Percentiles rank a stretch among this genome's conserved stretches.
phyloP scores from a whole-genome alignment of 2,888 invertebrate species.

The Neoitamus cyanurus region DNA sequence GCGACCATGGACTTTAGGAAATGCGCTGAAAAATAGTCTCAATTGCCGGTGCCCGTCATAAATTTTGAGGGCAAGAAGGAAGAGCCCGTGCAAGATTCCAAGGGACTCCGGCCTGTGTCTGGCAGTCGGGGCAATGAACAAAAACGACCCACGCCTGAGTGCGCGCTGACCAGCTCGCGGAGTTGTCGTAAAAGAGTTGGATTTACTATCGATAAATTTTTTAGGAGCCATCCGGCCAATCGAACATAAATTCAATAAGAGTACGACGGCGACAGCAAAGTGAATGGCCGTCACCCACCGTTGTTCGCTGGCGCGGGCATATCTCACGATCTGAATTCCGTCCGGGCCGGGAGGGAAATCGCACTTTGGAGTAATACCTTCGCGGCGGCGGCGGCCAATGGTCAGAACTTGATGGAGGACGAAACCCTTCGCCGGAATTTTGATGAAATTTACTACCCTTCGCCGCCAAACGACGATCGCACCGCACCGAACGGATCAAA shows the following conservation, averaged over 20 bases:
- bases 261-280: conserved; percentile 23
- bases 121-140: neutral
- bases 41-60: conserved; percentile 2
- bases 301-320: neutral
- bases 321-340: conserved; percentile 16
- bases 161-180: neutral
- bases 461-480: neutral
- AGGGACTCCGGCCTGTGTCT: neutral
- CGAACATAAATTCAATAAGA: conserved; percentile 36
- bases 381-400: neutral
- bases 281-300: conserved; percentile 30
- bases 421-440: conserved; percentile 15
- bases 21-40: neutral
- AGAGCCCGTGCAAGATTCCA: neutral
- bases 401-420: neutral
- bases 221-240: conserved; percentile 12
- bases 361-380: neutral
- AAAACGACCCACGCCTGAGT: conserved; percentile 35
- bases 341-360: neutral
- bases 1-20: neutral
- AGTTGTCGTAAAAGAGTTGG: conserved; percentile 27
- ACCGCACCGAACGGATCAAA: conserved; percentile 8
- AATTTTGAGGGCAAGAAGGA: conserved; percentile 22
- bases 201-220: conserved; percentile 42
- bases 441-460: conserved; percentile 23